Evolutionary conservation across 2,888 invertebrate species (phyloP), one percentile per base, ranked within the genome.

Genomic region (Neoitamus cyanurus): DNA sequence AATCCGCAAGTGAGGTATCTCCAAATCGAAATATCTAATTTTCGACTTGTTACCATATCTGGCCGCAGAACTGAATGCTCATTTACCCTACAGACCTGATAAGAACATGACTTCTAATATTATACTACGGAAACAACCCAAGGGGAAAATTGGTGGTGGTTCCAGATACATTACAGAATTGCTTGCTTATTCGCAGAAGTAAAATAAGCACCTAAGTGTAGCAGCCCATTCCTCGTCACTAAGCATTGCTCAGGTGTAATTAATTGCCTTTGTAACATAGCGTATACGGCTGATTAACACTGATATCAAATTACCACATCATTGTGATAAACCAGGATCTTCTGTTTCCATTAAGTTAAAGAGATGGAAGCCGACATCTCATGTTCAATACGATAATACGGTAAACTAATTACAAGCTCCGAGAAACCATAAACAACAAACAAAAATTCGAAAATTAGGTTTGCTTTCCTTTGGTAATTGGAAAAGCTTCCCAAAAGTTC

Each of bases 211-310:
- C 9, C 15, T 20, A 9, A 58, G 25, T 58, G 58, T 7, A 58
- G 9, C 3, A 58, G 2, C 25, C n/a, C 9, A 5, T 75, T 75
- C 75, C 42, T 75, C 42, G 42, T 42, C 42, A 75, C 20, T 75
- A 30, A 42, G 28, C 75, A 42, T 73, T 36, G 37, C 42, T 42
- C 75, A 75, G n/a, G 28, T 75, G 75, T 75, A 75, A 75, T 75
- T 42, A 75, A 46, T 75, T 75, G 20, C 75, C 75, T 75, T 75
- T 75, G 75, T 42, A 75, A 15, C 20, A 75, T 2, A 25, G 42
- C 36, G 42, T 37, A 36, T 75, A 75, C 75, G 75, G 25, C 25
- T 75, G 75, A 75, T 75, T 75, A 42, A 37, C 42, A 42, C 28
- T 30, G 42, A 75, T 75, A 75, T 30, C 13, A 30, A 42, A 46